Conservation (phyloP, 2,113 vertebrate species). For the Ophiodon elongatus region DNA sequence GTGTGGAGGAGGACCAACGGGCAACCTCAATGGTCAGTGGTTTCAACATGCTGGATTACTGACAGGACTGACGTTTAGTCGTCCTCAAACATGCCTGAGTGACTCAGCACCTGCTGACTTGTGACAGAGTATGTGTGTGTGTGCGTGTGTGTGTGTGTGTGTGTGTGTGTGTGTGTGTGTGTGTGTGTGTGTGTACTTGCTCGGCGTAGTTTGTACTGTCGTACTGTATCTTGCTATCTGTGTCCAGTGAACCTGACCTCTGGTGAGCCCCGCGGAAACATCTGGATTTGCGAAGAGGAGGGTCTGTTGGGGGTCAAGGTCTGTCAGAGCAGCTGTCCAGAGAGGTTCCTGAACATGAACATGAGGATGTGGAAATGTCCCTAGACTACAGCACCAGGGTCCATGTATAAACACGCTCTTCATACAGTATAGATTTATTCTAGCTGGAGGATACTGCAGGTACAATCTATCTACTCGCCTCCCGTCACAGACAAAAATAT, state of each 20-base stretch:
- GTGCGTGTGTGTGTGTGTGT: neutral
- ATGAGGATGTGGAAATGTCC: constrained; percentile 5
- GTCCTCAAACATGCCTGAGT: constrained; percentile 50
- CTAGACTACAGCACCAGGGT: neutral
- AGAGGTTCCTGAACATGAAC: constrained; percentile 23
- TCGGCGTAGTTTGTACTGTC: neutral
- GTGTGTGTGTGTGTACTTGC: neutral
- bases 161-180: neutral
- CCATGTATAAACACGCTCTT: neutral
- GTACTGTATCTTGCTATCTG: neutral
- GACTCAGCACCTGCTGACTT: constrained; percentile 70
- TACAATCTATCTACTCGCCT: neutral
- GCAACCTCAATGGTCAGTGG: constrained; percentile 32
- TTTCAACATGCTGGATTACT: constrained; percentile 65
- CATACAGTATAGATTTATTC: neutral
- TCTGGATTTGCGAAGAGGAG: constrained; percentile 58
- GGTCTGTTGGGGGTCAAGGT: constrained; percentile 42
- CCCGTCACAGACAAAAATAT: no score
- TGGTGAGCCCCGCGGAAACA: constrained; percentile 62
- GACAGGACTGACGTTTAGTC: constrained; percentile 37
- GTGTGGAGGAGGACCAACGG: constrained; percentile 45
- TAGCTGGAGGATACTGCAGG: neutral
- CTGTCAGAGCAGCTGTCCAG: constrained; percentile 39
- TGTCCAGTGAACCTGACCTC: constrained; percentile 48
- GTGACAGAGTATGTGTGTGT: constrained; percentile 23